These are phyloP conservation scores for Poeciliopsis infans DNA, from an alignment of 2,797 vertebrate genomes.

Conservation along the genomic window DNA sequence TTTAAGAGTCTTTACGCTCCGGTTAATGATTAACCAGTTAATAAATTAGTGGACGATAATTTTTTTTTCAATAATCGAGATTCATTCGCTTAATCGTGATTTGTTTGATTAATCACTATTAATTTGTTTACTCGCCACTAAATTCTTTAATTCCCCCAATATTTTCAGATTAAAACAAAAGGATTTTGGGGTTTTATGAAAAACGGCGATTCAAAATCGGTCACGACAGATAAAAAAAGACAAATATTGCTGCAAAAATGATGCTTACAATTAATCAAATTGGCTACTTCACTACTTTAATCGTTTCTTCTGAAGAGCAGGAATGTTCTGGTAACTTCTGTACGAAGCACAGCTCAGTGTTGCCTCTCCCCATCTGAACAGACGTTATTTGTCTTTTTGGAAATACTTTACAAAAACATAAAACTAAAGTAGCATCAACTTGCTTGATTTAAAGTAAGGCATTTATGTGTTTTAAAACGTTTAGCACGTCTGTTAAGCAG, in stretches of 20 bases:
- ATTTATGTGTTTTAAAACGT: not conserved
- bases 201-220: not conserved
- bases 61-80: too few species aligned
- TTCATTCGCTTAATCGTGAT: too few species aligned
- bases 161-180: too few species aligned
- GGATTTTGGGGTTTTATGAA: too few species aligned
- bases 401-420: not conserved
- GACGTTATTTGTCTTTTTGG: not conserved
- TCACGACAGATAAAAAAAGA: not conserved
- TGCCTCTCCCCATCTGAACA: not conserved
- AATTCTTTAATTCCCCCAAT: too few species aligned
- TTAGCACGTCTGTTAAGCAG: not conserved
- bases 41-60: too few species aligned
- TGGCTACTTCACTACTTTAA: not conserved
- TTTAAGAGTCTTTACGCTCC: too few species aligned
- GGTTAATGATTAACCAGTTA: too few species aligned
- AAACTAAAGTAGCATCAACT: not conserved
- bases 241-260: not conserved
- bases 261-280: not conserved
- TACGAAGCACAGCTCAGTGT: not conserved
- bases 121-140: too few species aligned
- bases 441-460: not conserved
- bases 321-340: not conserved
- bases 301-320: not conserved
- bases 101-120: too few species aligned